phyloP scores from a whole-genome alignment of 1,140 invertebrate species.

The Heliconius congener region DNA sequence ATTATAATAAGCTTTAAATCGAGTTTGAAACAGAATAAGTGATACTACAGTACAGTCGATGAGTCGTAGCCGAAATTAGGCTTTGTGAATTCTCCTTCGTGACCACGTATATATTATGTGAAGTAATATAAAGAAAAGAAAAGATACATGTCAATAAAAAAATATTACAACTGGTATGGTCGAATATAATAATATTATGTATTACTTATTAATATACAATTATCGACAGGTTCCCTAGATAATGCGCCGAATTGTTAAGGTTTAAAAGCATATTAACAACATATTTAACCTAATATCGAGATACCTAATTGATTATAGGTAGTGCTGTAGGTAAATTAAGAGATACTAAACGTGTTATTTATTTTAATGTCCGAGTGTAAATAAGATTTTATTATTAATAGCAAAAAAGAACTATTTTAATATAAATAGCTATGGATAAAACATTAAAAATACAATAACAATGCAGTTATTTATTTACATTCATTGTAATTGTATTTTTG shows the following conservation, averaged over 20 bases:
- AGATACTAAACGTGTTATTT: neutral
- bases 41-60: no score
- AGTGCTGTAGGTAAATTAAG: neutral
- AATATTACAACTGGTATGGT: neutral
- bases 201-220: no score
- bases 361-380: neutral
- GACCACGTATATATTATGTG: no score
- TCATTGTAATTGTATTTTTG: no score
- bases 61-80: no score
- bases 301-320: neutral
- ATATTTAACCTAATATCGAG: conserved; percentile 19
- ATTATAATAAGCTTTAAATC: neutral
- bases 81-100: no score
- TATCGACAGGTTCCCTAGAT: neutral
- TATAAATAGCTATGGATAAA: neutral
- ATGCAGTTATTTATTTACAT: no score
- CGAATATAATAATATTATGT: neutral
- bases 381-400: neutral
- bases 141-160: no score
- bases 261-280: conserved; percentile 13
- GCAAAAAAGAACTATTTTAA: neutral
- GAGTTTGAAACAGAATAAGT: no score
- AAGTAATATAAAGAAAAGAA: no score
- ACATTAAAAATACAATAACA: no score
- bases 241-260: neutral